These are phyloP conservation scores for Heliothis subflexa DNA, from an alignment of 1,140 invertebrate genomes.

Conservation along the genomic window DNA sequence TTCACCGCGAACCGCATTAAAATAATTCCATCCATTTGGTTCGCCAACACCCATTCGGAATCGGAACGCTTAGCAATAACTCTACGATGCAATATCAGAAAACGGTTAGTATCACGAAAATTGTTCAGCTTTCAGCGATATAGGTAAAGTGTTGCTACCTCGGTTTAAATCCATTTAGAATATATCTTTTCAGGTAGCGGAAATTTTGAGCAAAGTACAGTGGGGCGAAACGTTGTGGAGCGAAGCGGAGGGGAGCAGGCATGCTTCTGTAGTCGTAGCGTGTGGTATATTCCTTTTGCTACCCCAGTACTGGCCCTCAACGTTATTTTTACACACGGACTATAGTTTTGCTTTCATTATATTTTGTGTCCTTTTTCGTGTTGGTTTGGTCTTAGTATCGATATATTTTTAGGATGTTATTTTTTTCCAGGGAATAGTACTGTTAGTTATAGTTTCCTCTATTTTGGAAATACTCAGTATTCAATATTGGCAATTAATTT, in stretches of 20 bases:
- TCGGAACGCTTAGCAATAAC: constrained; percentile 40
- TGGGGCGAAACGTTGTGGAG: neutral
- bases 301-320: neutral
- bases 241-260: neutral
- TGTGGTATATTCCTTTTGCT: constrained; percentile 26
- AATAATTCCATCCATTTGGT: constrained; percentile 31
- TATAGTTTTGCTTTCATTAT: neutral
- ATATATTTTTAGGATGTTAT: neutral
- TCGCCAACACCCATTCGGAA: constrained; percentile 20
- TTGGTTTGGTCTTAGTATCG: neutral
- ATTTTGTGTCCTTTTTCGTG: neutral
- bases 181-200: constrained; percentile 35
- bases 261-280: constrained; percentile 14
- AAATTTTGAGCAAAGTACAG: constrained; percentile 33
- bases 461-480: too few relatives aligned
- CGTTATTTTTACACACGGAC: neutral
- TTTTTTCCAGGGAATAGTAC: neutral
- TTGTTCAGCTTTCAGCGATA: constrained; percentile 41
- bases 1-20: neutral
- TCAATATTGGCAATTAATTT: too few relatives aligned
- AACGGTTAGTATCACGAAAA: constrained; percentile 42
- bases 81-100: constrained; percentile 26
- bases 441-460: too few relatives aligned
- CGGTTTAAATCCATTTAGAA: constrained; percentile 45
- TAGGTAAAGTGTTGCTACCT: constrained; percentile 39